Conservation (phyloP, 2,113 vertebrate species). For the Sarotherodon lohbergeri region DNA sequence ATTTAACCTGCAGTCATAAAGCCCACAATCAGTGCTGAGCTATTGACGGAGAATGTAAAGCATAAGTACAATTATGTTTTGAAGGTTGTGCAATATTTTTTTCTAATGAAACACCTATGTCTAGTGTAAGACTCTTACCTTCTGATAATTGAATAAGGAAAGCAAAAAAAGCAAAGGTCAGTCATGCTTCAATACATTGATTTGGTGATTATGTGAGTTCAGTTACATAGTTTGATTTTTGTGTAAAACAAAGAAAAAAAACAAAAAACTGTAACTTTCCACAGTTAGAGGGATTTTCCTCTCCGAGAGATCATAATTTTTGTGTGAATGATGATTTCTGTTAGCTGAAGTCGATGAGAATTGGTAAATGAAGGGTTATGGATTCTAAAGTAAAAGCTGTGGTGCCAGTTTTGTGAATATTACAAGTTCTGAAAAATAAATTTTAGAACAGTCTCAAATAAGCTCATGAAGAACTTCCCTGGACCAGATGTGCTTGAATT, state of each 20-base stretch:
- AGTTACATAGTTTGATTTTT: neutral
- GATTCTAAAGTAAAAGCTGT: neutral
- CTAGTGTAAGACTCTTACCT: neutral
- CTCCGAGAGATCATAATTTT: neutral
- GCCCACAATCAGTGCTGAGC: neutral
- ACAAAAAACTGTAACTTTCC: neutral
- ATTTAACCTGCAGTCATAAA: neutral
- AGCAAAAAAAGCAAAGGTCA: conserved; percentile 43
- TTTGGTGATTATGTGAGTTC: neutral
- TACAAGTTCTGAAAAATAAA: neutral
- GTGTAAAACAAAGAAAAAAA: neutral
- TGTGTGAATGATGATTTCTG: neutral
- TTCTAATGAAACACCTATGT: neutral
- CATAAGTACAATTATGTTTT: neutral
- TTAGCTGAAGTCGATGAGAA: neutral
- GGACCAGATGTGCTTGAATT: neutral
- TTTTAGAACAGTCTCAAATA: neutral
- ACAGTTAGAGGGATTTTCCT: neutral
- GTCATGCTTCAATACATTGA: conserved; percentile 16
- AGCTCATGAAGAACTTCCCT: neutral
- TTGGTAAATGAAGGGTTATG: neutral
- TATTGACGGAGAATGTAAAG: neutral
- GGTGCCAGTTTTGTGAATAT: neutral
- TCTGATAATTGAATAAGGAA: conserved; percentile 13
- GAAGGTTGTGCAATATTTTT: neutral